Base-by-base conservation (phyloP, 2,797 vertebrate species). In the Tolypeutes matacus region DNA sequence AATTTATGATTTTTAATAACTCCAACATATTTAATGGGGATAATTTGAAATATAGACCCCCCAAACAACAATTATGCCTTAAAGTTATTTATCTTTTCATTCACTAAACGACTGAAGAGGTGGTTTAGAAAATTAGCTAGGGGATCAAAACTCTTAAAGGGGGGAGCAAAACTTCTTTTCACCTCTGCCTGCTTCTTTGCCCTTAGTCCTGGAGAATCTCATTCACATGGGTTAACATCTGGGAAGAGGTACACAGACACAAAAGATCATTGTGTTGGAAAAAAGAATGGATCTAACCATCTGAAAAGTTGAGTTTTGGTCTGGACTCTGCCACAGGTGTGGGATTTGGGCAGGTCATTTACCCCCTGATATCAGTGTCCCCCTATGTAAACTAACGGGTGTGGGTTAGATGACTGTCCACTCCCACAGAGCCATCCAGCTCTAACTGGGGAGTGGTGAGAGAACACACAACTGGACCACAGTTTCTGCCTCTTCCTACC, bases 391-490 rank as follows among this genome's bases (percentile, higher is more conserved):
- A 42, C 29, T 1, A 53, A 8, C 31, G 58, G n/a, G 29, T 0
- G 1, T 4, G 34, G n/a, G 36, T 49, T 20, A 2, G 80, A 12
- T 31, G 36, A 31, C 12, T 8, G 11, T 46, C 46, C 46, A 46
- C 46, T 8, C 2, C 21, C 42, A 56, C 27, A 1, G 46, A 3
- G 9, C 56, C 56, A 29, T 14, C 60, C 60, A 2, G 78, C n/a
- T 58, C 84, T 25, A 42, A 13, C 31, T 0, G 0, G 58, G 53
- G 27, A 15, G 73, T 0, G 17, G 25, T 18, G 53, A 1, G 1
- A 0, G 1, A 2, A 27, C 1, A 18, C 67, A 31, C 34, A 2
- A 14, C 14, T 23, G 39, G 7, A 51, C 34, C 11, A 0, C 21
- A 25, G 34, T 7, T 31, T 25, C 58, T 0, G 4, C 51, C 34